A percentile compares a stretch with the other conserved stretches of the same genome.
Evolutionary conservation across 1,140 invertebrate species (phyloP).

Genomic region (Eriosoma lanigerum): DNA sequence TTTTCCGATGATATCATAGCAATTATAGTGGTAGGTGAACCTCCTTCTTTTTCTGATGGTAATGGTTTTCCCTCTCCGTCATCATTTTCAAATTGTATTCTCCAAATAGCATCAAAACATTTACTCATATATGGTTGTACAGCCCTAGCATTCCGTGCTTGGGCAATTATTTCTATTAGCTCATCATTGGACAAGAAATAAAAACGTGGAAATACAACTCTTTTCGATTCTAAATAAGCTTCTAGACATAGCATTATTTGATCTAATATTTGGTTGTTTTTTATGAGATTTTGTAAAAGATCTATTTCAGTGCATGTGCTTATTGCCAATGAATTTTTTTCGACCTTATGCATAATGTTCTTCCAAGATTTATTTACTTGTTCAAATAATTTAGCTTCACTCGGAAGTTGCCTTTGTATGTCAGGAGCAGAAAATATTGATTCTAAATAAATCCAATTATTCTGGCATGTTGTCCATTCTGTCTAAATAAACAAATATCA

Average conservation of each 20-base stretch:
- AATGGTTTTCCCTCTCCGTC: slow-evolving; percentile 8
- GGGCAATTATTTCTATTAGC: slow-evolving; percentile 90
- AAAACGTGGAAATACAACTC: slow-evolving; percentile 91
- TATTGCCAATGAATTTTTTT: slow-evolving; percentile 77
- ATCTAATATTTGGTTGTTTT: slow-evolving; percentile 83
- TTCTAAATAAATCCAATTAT: slow-evolving; percentile 96
- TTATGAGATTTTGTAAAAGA: slow-evolving; percentile 86
- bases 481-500: slow-evolving; percentile 42
- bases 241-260: slow-evolving; percentile 90
- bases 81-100: slow-evolving; percentile 55
- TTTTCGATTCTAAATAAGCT: slow-evolving; percentile 93
- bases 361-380: slow-evolving; percentile 93
- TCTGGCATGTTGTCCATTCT: slow-evolving; percentile 93
- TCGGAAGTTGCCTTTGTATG: slow-evolving; percentile 89
- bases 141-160: slow-evolving; percentile 93
- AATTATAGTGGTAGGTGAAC: slow-evolving; percentile 72
- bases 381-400: slow-evolving; percentile 83
- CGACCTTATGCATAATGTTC: slow-evolving; percentile 88
- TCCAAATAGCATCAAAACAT: slow-evolving; percentile 83
- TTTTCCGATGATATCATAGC: slow-evolving; percentile 85
- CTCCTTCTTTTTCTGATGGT: slow-evolving; percentile 63
- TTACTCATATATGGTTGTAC: slow-evolving; percentile 86
- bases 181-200: slow-evolving; percentile 98
- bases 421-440: slow-evolving; percentile 97
- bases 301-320: slow-evolving; percentile 86